Conservation (phyloP, 2,113 vertebrate species). For the Pithys albifrons region DNA sequence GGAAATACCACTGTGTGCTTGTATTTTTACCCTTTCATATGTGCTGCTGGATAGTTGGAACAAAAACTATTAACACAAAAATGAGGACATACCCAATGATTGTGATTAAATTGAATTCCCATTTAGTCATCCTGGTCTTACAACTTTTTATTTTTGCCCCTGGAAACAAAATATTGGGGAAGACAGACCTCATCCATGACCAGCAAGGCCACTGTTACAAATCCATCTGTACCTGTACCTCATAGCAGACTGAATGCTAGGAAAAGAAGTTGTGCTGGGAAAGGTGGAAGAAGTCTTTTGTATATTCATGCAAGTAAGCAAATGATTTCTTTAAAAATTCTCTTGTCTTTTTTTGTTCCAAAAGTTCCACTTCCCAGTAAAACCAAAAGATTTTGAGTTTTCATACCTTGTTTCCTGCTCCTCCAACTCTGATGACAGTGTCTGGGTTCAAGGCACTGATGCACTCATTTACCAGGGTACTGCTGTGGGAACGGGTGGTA, state of each 20-base stretch:
- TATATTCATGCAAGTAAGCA: not conserved
- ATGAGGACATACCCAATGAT: not conserved
- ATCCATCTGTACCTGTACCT: not conserved
- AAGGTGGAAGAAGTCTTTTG: not conserved
- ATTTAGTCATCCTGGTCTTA: not conserved
- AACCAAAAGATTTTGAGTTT: not conserved
- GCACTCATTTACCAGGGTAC: constrained; percentile 87
- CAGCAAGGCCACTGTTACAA: not conserved
- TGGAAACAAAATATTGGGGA: not conserved
- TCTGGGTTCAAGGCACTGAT: constrained; percentile 90
- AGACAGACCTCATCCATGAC: not conserved
- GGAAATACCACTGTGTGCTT: not conserved
- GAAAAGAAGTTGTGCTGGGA: not conserved
- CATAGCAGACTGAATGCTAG: not conserved
- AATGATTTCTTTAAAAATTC: not conserved
- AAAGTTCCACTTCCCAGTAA: not conserved
- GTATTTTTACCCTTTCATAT: not conserved
- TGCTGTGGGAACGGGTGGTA: constrained; percentile 95
- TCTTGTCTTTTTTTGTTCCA: not conserved
- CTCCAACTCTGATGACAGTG: constrained; percentile 87
- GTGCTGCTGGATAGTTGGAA: not conserved
- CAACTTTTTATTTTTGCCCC: not conserved
- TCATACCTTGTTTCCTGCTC: constrained; percentile 95
- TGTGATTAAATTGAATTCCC: not conserved
- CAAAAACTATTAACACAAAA: not conserved